A percentile compares a stretch with the other conserved stretches of the same genome.
Conservation (phyloP, 2,113 vertebrate genomes). For the Colius striatus region DNA sequence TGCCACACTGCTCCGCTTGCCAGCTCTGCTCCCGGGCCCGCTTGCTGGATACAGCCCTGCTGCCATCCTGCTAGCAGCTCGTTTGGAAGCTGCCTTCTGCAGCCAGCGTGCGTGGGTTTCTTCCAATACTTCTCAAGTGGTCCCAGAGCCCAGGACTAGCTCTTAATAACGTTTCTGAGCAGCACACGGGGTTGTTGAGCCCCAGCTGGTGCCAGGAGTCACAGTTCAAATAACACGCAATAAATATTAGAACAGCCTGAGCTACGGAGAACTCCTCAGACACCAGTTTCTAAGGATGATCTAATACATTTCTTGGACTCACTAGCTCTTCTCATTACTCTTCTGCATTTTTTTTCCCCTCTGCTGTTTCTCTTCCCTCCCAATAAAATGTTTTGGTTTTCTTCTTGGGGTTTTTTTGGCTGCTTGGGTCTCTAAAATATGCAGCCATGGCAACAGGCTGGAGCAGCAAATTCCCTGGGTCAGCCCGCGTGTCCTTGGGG, state of each 20-base stretch:
- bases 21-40: neutral
- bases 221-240: slow-evolving; percentile 17
- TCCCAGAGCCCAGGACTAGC: neutral
- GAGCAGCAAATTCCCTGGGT: neutral
- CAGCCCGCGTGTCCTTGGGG: neutral
- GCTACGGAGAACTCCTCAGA: slow-evolving; percentile 2
- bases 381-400: slow-evolving; percentile 27
- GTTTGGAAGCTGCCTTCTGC: neutral
- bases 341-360: slow-evolving; percentile 21
- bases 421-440: slow-evolving; percentile 23
- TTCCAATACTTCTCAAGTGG: neutral
- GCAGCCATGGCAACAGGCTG: slow-evolving; percentile 21
- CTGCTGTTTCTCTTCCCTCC: slow-evolving; percentile 39
- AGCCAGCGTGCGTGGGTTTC: neutral
- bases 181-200: accelerated
- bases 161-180: neutral
- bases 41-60: neutral
- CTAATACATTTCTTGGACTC: slow-evolving; percentile 53
- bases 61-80: neutral
- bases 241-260: slow-evolving; percentile 48
- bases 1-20: neutral
- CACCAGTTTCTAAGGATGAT: slow-evolving; percentile 52
- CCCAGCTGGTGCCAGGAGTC: neutral
- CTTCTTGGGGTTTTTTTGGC: neutral
- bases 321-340: neutral